phyloP scores from a whole-genome alignment of 1,140 invertebrate genomes.

The Habropoda laboriosa region DNA sequence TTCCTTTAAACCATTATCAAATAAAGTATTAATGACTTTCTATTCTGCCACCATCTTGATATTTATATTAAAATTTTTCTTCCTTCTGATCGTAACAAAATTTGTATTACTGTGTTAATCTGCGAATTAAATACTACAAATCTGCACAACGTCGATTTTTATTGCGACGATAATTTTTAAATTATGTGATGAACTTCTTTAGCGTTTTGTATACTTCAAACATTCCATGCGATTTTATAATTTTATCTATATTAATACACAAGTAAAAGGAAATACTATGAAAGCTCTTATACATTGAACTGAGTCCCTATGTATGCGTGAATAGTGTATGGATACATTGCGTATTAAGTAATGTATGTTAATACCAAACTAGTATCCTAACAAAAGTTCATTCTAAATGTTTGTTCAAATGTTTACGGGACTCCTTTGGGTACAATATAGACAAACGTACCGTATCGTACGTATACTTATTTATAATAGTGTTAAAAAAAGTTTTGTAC shows the following conservation, averaged over 20 bases:
- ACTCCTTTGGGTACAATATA: conserved; percentile 42
- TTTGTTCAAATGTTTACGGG: conserved; percentile 21
- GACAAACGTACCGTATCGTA: conserved; percentile 52
- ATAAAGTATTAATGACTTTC: conserved; percentile 34
- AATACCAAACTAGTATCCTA: conserved; percentile 46
- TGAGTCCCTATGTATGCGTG: conserved; percentile 25
- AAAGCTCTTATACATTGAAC: conserved; percentile 10
- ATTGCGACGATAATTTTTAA: conserved; percentile 36
- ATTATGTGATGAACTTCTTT: conserved; percentile 47
- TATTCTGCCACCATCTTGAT: conserved; percentile 27
- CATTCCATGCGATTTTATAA: conserved; percentile 42
- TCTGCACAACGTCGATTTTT: conserved; percentile 38
- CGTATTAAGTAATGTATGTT: conserved; percentile 53
- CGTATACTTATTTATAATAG: conserved; percentile 70
- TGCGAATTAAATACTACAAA: neutral
- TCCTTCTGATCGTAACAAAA: neutral
- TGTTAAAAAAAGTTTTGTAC: conserved; percentile 49
- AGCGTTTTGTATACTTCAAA: conserved; percentile 36
- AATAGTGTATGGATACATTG: conserved; percentile 34
- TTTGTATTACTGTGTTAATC: conserved; percentile 26
- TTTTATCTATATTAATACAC: conserved; percentile 37
- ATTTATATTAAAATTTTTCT: conserved; percentile 17
- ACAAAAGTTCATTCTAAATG: conserved; percentile 45
- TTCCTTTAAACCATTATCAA: conserved; percentile 22
- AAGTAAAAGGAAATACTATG: conserved; percentile 1